Evolutionary conservation across 2,113 vertebrate genomes (phyloP), one percentile per base, ranked within the genome.

Genomic region (Megalops atlanticus): DNA sequence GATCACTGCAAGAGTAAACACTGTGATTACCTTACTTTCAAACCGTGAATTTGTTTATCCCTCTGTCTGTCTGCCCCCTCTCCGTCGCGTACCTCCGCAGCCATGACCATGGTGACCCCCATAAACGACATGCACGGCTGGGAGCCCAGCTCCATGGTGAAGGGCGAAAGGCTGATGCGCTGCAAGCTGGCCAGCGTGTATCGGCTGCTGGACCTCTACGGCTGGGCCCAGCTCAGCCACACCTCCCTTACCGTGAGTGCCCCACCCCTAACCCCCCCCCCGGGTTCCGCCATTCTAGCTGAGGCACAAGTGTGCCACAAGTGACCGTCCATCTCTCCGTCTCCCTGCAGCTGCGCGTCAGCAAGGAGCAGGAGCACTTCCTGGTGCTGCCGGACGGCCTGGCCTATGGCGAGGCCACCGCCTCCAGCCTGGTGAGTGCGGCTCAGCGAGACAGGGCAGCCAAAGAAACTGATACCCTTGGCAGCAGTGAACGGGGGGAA

Each of bases 311-410:
- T 8, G 69, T 35, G 35, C 69, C 69, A 49, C 8, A 49, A 49
- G 45, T 80, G 6, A 39, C 5, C 27, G 16, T 47, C 64, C 6
- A 11, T 71, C 24, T 31, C 1, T 80, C 27, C 77, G 33, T 77
- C 41, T 80, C 54, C 8, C 58, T 39, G 45, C 91, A 99, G 98
- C 90, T 99, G 80, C 93, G 97, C 76, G 97, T 99, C 41, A 99
- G 95, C 92, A 99, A 99, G 89, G 98, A 99, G 81, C 98, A 99
- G 88, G 98, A 98, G 79, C 98, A 99, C 70, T 99, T 99, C 91
- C 86, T 99, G 87, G 95, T 99, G 81, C 94, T 96, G 84, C 97
- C 97, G 0, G 92, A 95, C 0, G 98, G 97, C 16, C 88, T 99
- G 81, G 90, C 95, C 0, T 98, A 95, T 86, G 95, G 93, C 0